Evolutionary conservation across 2,888 invertebrate species (phyloP).

Genomic region (Elaeidobius kamerunicus): DNA sequence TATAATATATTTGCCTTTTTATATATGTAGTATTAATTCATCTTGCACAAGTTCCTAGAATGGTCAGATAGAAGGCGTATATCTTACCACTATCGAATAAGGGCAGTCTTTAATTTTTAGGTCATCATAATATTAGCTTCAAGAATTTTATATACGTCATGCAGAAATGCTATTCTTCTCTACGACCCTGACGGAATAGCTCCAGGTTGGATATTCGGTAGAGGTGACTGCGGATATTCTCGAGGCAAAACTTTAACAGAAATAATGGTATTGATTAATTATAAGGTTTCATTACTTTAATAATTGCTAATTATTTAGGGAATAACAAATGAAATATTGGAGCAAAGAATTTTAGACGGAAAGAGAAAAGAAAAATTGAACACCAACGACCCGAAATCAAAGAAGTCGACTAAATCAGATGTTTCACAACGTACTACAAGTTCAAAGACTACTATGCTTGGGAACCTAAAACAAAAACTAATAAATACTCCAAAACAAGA

Average conservation of each 20-base stretch:
- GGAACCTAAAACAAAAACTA: conserved; percentile 2
- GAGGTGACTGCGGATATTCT: conserved; percentile 45
- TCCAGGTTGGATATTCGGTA: conserved; percentile 50
- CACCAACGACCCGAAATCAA: conserved; percentile 1
- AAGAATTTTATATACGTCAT: conserved; percentile 55
- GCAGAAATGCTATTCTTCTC: conserved; percentile 54
- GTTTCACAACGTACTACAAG: conserved; percentile 12
- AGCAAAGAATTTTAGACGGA: conserved; percentile 21
- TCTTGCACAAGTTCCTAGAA: too few species aligned
- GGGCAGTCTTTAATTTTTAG: conserved; percentile 25
- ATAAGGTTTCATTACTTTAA: not conserved
- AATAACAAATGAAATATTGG: conserved; percentile 25
- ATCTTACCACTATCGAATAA: not conserved
- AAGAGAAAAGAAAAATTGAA: conserved; percentile 15
- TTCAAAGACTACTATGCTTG: conserved; percentile 13
- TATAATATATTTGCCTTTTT: not conserved
- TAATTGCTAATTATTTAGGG: conserved; percentile 24
- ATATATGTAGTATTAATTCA: not conserved
- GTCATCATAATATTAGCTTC: conserved; percentile 53
- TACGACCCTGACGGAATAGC: conserved; percentile 52
- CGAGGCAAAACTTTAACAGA: conserved; percentile 44
- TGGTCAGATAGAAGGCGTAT: too few species aligned
- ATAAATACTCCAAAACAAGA: too few species aligned
- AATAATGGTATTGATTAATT: conserved; percentile 39
- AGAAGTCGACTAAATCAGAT: conserved; percentile 5